Conservation (phyloP, 2,113 vertebrate genomes). For the Chaetodon auriga region DNA sequence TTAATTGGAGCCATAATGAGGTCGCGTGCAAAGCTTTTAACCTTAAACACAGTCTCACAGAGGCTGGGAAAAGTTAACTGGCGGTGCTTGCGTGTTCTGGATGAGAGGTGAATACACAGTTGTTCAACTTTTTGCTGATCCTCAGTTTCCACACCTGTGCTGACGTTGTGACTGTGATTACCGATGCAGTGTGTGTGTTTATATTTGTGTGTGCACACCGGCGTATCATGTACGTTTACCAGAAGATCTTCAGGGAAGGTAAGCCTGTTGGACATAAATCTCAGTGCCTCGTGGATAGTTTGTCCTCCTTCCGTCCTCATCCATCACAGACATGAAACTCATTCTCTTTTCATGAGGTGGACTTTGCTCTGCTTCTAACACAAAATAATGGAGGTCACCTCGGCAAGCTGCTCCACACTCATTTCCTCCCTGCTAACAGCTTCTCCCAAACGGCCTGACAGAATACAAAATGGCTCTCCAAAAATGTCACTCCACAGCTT, state of each 20-base stretch:
- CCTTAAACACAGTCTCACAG: slow-evolving; percentile 36
- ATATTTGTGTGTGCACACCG: background rate
- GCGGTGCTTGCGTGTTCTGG: slow-evolving; percentile 56
- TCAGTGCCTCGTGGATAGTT: slow-evolving; percentile 16
- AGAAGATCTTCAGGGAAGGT: slow-evolving; percentile 21
- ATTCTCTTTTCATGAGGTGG: slow-evolving; percentile 63
- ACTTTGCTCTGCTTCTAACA: slow-evolving; percentile 55
- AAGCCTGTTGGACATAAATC: slow-evolving; percentile 22
- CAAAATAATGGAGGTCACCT: slow-evolving; percentile 73
- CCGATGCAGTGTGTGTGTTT: slow-evolving; percentile 16
- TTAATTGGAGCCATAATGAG: slow-evolving; percentile 60
- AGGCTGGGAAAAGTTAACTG: slow-evolving; percentile 50
- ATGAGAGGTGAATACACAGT: slow-evolving; percentile 27
- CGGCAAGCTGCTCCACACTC: slow-evolving; percentile 41
- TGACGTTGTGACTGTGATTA: slow-evolving; percentile 43
- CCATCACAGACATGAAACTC: slow-evolving; percentile 50
- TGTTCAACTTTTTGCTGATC: slow-evolving; percentile 61
- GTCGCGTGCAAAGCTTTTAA: slow-evolving; percentile 51
- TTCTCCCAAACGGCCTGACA: slow-evolving; percentile 48
- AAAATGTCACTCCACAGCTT: slow-evolving; percentile 57
- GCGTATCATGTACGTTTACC: background rate
- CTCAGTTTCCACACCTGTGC: slow-evolving; percentile 65
- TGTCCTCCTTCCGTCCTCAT: slow-evolving; percentile 50
- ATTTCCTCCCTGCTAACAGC: slow-evolving; percentile 60
- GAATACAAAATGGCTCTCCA: slow-evolving; percentile 62